A percentile compares a stretch with the other conserved stretches of the same genome.
These are phyloP conservation scores for Falco columbarius DNA, from an alignment of 2,797 vertebrate genomes.

Conservation along the genomic window DNA sequence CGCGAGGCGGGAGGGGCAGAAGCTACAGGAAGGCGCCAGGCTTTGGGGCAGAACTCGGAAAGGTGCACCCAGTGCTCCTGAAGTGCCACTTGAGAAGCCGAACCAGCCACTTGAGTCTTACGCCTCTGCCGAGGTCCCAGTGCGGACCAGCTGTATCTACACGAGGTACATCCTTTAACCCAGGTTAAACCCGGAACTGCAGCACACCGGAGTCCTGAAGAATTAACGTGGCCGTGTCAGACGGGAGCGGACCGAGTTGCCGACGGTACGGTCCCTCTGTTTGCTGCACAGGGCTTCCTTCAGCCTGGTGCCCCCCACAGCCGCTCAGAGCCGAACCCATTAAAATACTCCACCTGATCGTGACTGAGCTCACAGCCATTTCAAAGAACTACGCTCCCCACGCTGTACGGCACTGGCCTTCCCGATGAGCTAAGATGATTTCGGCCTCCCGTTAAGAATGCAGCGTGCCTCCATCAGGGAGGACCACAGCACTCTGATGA, in stretches of 20 bases:
- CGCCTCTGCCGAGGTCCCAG: neutral
- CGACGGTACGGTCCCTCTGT: neutral
- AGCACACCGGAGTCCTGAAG: neutral
- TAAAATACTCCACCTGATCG: neutral
- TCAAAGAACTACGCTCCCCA: neutral
- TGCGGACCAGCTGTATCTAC: neutral
- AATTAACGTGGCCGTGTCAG: neutral
- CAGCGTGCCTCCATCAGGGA: neutral
- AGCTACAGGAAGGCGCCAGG: neutral
- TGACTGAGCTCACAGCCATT: neutral
- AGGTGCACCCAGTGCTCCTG: neutral
- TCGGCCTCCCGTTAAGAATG: neutral
- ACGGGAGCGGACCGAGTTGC: neutral
- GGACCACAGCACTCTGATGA: neutral
- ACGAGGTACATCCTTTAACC: neutral
- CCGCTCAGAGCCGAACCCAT: neutral
- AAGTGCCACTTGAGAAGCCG: neutral
- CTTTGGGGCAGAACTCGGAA: neutral
- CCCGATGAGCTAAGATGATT: neutral
- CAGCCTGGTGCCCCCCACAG: neutral
- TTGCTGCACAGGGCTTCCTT: neutral
- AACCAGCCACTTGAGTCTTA: neutral
- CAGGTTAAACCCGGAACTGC: neutral
- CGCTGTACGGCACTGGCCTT: neutral
- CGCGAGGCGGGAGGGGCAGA: accelerated